Conservation (phyloP, 53 echinoderm and acorn worm genomes). For the Stichopus horrens region DNA sequence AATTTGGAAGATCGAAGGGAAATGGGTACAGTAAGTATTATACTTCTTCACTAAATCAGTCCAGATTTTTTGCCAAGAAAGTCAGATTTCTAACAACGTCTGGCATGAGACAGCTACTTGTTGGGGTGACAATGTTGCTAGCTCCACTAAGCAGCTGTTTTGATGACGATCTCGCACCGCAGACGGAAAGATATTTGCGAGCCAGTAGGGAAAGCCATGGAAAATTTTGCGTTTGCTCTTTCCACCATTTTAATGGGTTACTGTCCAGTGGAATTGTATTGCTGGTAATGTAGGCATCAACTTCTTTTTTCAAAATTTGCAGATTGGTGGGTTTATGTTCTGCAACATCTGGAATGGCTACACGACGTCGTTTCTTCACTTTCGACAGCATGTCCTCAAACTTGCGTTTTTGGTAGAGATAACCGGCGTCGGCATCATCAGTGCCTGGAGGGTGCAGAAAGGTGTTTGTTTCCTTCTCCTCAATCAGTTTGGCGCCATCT, state of each 20-base stretch:
- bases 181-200: constrained; percentile 55
- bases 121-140: constrained; percentile 23
- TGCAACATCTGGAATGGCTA: background rate
- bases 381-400: constrained; percentile 29
- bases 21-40: no score
- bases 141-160: constrained; percentile 53
- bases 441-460: background rate
- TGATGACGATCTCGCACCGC: constrained; percentile 49
- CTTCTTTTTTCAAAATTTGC: background rate
- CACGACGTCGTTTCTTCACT: constrained; percentile 15
- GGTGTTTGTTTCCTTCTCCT: constrained; percentile 6
- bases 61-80: constrained; percentile 16
- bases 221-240: background rate
- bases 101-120: constrained; percentile 1
- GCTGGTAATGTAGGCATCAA: background rate
- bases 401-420: constrained; percentile 4
- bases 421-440: background rate
- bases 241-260: constrained; percentile 56
- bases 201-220: constrained; percentile 47
- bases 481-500: background rate
- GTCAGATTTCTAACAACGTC: constrained; percentile 36
- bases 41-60: background rate
- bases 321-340: background rate
- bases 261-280: background rate
- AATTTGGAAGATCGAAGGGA: no score